phyloP scores from a whole-genome alignment of 2,113 vertebrate genomes.

The Pedetes capensis region DNA sequence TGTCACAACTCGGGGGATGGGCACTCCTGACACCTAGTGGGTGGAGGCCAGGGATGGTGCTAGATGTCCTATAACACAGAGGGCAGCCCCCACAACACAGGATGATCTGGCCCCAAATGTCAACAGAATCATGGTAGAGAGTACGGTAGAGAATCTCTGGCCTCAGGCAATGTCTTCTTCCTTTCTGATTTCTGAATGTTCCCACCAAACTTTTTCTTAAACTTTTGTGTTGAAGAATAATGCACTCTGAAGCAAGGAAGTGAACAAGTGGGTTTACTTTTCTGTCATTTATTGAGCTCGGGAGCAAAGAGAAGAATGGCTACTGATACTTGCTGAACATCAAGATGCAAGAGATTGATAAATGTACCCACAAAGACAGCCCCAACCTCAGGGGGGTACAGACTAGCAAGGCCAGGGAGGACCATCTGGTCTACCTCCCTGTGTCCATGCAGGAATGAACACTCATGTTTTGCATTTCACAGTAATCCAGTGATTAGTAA shows the following conservation, averaged over 20 bases:
- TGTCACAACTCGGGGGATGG: rapidly evolving
- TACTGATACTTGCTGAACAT: not conserved
- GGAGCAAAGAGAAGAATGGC: not conserved
- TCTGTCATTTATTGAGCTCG: not conserved
- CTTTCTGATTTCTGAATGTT: not conserved
- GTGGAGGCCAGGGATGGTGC: not conserved
- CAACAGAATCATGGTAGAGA: not conserved
- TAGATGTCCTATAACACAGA: not conserved
- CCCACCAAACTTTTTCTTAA: not conserved
- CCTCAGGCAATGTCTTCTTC: not conserved
- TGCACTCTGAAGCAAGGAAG: not conserved
- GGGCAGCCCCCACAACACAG: no score
- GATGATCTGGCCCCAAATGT: not conserved
- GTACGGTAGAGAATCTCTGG: no score
- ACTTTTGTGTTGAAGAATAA: not conserved
- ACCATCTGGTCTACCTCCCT: not conserved
- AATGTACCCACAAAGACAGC: not conserved
- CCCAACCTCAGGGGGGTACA: no score
- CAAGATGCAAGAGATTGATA: not conserved
- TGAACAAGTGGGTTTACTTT: not conserved
- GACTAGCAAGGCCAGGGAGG: not conserved
- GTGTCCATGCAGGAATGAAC: not conserved
- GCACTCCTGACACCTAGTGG: not conserved
- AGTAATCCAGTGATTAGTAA: not conserved
- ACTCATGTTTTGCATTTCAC: not conserved